Evolutionary conservation across 2,797 vertebrate genomes (phyloP), one percentile per base, ranked within the genome.

Genomic region (Xyrichtys novacula): DNA sequence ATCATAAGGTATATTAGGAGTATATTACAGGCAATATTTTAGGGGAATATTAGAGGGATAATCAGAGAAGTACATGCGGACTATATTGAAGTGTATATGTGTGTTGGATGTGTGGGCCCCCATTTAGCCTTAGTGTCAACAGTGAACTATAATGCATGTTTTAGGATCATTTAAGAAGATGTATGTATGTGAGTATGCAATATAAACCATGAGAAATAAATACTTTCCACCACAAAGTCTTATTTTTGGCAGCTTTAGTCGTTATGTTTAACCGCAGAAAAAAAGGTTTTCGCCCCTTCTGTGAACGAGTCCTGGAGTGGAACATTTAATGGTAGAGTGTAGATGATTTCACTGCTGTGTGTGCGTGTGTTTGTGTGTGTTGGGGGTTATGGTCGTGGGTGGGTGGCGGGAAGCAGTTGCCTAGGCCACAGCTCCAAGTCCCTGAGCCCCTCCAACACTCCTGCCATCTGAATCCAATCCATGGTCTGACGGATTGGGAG

Each of bases 401-500:
- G 71, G 54, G 25, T 56, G 59, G 58, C 1, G 12, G 75, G 29
- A 20, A 42, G 78, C 46, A 34, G 60, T 79, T 76, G 68, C 68
- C 39, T 43, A 52, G 75, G 75, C 71, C 78, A 68, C 66, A 12
- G 74, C 58, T 47, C 49, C 2, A 22, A 72, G 60, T 50, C 73
- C 73, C 78, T 20, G 1, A 61, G 68, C 70, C 54, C 65, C 65
- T 6, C 25, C 44, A 46, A 48, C 46, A 58, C 39, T 58, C 39
- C 63, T 28, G 48, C 66, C 68, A 55, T 80, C 72, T 64, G 71
- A 84, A 73, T 85, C 80, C 72, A 85, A 81, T 87, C 56, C 74
- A 22, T 59, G 1, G 40, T 31, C 63, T 91, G 87, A 93, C 32
- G 64, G 83, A 92, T 90, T 89, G 88, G 78, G 69, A 80, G 65